Evolutionary conservation across 1,140 invertebrate species (phyloP), one percentile per base, ranked within the genome.

Genomic region (Procambarus virginalis): DNA sequence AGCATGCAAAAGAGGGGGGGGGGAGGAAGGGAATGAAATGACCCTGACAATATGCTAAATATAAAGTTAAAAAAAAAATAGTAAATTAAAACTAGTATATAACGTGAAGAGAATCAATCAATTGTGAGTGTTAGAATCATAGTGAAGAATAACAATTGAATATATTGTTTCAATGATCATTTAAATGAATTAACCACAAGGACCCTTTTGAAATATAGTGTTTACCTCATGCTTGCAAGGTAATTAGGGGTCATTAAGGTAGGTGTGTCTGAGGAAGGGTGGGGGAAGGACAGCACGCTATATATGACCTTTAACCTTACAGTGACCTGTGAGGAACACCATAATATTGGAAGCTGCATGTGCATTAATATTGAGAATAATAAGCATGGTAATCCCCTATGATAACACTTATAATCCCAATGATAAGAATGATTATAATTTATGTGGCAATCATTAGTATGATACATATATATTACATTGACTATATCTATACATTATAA

Each of bases 211-310:
- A 34, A 73, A 73, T 73, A 34, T n/a, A 34, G 34, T 34, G 6
- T 10, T 4, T 64, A 64, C 60, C 17, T 55, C 17, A 64, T 73
- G 68, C 68, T 73, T 64, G 12, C 68, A 34, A 6, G 68, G 10
- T 73, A 34, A 73, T 73, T 22, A 73, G 68, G 68, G n/a, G n/a
- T 34, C 68, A 73, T 73, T 73, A 73, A 73, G n/a, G 3, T n/a
- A 73, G 22, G 68, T 73, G 68, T 73, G n/a, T 73, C 68, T 10
- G 68, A 73, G 68, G 68, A 22, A 20, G 20, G 34, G 22, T 9
- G 60, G 60, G 2, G 2, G 60, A 4, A 55, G 3, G 8, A 55
- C 2, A 9, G 51, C 51, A 55, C 51, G 51, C 51, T 55, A 8
- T 55, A 12, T 34, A 2, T 73, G 68, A 20, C 22, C n/a, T 73